phyloP scores from a whole-genome alignment of 1,140 invertebrate species.

The Homalodisca vitripennis region DNA sequence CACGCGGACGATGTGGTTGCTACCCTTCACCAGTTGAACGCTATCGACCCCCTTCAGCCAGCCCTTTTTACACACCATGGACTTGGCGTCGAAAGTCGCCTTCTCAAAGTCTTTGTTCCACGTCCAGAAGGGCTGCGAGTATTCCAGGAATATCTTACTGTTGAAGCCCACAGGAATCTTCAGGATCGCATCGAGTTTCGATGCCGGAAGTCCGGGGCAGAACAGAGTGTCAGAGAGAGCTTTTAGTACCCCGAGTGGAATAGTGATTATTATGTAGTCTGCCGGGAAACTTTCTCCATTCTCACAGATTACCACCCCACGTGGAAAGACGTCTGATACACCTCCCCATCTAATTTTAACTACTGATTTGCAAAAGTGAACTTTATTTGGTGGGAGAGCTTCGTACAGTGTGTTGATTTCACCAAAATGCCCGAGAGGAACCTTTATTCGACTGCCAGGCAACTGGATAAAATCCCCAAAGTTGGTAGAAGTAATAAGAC shows the following conservation, averaged over 20 bases:
- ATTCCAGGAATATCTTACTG: constrained; percentile 82
- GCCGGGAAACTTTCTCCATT: constrained; percentile 65
- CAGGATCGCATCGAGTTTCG: constrained; percentile 73
- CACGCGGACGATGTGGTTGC: constrained; percentile 64
- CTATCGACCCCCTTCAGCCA: constrained; percentile 68
- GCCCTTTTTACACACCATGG: constrained; percentile 55
- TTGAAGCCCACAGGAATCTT: constrained; percentile 65
- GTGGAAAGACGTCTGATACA: constrained; percentile 37
- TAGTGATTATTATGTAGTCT: constrained; percentile 79
- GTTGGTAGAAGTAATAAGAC: not conserved
- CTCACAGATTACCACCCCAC: constrained; percentile 31
- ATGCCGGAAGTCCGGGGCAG: constrained; percentile 66
- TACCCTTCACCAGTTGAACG: constrained; percentile 64
- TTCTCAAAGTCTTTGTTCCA: constrained; percentile 52
- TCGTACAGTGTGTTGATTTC: constrained; percentile 61
- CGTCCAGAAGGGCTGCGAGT: constrained; percentile 73
- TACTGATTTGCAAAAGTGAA: constrained; percentile 62
- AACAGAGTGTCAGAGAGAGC: constrained; percentile 71
- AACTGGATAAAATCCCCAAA: constrained; percentile 44
- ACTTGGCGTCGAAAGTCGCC: constrained; percentile 58
- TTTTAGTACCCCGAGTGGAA: constrained; percentile 83
- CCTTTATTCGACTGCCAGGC: constrained; percentile 62
- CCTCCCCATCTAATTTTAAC: constrained; percentile 62
- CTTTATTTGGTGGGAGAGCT: constrained; percentile 55
- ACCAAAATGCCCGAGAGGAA: constrained; percentile 63